Conservation (phyloP, 2,113 vertebrate species). For the Clarias magur region DNA sequence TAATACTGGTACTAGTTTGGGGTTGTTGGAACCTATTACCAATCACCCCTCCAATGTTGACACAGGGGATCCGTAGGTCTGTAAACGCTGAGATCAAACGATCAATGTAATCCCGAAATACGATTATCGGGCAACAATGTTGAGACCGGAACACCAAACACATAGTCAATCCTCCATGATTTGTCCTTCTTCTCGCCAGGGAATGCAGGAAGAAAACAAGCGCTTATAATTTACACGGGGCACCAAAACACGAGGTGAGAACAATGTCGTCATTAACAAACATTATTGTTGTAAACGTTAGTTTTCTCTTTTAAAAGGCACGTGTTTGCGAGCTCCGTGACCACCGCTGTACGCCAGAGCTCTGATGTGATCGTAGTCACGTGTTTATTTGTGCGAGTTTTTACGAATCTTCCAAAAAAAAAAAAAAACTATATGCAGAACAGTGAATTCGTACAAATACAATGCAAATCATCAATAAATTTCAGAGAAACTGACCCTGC, state of each 20-base stretch:
- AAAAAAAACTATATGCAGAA: neutral
- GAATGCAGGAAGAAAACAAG: neutral
- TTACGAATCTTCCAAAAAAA: neutral
- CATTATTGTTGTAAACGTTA: neutral
- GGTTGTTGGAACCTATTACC: too few species aligned
- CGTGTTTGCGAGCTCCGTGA: neutral
- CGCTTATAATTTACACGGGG: neutral
- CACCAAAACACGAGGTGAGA: slow-evolving; percentile 13
- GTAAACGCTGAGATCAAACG: too few species aligned
- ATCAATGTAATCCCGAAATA: too few species aligned
- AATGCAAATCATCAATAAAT: neutral
- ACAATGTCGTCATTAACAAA: neutral
- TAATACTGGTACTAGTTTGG: too few species aligned
- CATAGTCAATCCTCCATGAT: neutral
- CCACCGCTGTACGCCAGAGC: neutral
- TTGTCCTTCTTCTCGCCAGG: neutral
- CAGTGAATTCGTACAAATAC: neutral
- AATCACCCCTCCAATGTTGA: too few species aligned
- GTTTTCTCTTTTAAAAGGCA: neutral
- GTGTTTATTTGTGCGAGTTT: neutral
- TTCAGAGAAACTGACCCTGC: neutral
- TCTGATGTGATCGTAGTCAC: neutral
- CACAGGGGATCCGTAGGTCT: too few species aligned
- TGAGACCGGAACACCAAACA: neutral
- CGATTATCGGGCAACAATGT: too few species aligned